Conservation (phyloP, 2,888 invertebrate species). For the Onchidella celtica region DNA sequence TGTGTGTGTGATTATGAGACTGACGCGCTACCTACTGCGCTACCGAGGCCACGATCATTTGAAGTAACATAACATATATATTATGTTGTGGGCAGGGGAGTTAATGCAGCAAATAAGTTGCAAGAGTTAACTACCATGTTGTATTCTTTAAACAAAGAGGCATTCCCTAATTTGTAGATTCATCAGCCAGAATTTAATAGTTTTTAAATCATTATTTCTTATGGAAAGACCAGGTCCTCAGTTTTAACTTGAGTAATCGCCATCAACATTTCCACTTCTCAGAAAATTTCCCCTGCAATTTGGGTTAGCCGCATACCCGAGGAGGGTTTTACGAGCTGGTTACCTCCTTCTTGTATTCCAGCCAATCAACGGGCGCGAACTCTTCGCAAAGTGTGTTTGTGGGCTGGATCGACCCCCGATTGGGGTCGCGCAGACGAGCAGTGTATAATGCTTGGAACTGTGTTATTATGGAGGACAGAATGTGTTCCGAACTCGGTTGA, state of each 20-base stretch:
- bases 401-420: slow-evolving; percentile 38
- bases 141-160: not conserved
- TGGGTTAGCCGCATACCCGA: not conserved
- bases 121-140: not conserved
- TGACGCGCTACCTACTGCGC: slow-evolving; percentile 94
- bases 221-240: not conserved
- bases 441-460: not conserved
- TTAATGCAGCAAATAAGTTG: too few relatives aligned
- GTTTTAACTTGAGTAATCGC: not conserved
- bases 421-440: slow-evolving; percentile 11
- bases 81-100: too few relatives aligned
- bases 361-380: slow-evolving; percentile 35
- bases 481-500: slow-evolving; percentile 44
- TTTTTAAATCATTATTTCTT: not conserved
- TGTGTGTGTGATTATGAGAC: slow-evolving; percentile 85
- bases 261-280: too few relatives aligned
- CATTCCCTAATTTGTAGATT: not conserved
- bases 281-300: not conserved
- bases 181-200: not conserved
- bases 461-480: slow-evolving; percentile 43
- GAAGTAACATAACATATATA: not conserved
- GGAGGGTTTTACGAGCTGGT: not conserved
- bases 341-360: not conserved
- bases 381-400: slow-evolving; percentile 22
- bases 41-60: slow-evolving; percentile 84